Conservation (phyloP, 2,797 vertebrate genomes). For the Xenentodon cancila region DNA sequence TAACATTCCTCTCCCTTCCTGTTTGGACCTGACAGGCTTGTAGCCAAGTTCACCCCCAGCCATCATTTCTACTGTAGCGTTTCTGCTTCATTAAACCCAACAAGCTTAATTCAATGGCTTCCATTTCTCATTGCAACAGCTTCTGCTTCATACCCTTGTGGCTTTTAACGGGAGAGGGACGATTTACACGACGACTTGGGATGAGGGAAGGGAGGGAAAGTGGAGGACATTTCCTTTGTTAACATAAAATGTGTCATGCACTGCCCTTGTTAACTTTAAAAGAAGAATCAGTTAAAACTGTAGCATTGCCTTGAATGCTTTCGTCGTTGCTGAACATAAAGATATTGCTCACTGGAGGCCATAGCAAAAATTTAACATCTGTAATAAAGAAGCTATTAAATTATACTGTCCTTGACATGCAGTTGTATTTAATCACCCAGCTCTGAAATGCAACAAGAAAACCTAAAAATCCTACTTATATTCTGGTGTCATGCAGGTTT, state of each 20-base stretch:
- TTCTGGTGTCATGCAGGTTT: constrained; percentile 29
- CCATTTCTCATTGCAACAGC: constrained; percentile 71
- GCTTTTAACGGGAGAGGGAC: constrained; percentile 69
- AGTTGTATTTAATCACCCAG: constrained; percentile 65
- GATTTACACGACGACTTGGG: constrained; percentile 45
- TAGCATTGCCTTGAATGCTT: constrained; percentile 55
- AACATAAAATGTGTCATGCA: constrained; percentile 73
- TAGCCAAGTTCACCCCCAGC: constrained; percentile 59
- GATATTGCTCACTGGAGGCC: constrained; percentile 55
- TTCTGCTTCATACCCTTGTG: constrained; percentile 70
- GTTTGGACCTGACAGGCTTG: constrained; percentile 57
- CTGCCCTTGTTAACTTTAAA: constrained; percentile 74
- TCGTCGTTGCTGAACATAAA: constrained; percentile 60
- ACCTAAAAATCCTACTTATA: constrained; percentile 49
- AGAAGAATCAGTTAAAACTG: constrained; percentile 68
- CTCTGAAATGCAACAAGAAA: constrained; percentile 66
- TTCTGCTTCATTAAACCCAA: constrained; percentile 79
- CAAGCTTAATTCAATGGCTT: constrained; percentile 76
- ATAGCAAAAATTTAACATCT: constrained; percentile 55
- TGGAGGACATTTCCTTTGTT: constrained; percentile 64
- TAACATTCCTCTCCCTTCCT: constrained; percentile 50
- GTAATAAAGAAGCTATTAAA: constrained; percentile 73
- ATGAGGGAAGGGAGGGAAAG: constrained; percentile 17
- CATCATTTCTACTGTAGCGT: constrained; percentile 74
- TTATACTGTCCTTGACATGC: constrained; percentile 76